These are phyloP conservation scores for Carcharodon carcharias DNA, from an alignment of 2,797 vertebrate genomes.

Conservation along the genomic window DNA sequence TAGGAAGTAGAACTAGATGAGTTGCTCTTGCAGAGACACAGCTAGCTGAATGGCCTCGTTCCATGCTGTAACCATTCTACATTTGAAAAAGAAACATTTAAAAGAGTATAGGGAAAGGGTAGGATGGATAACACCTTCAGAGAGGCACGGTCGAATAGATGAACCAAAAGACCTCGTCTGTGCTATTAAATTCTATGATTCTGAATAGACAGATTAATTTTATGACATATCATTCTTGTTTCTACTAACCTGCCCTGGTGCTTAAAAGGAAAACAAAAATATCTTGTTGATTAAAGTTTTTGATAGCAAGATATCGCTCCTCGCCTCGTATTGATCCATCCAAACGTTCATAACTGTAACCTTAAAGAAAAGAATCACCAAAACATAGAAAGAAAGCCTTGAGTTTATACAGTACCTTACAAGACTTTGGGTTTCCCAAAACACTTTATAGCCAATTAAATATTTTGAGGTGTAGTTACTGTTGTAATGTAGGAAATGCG, in stretches of 20 bases:
- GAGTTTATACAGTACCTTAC: not conserved
- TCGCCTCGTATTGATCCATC: conserved; percentile 86
- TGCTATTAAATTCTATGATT: not conserved
- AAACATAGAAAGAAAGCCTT: not conserved
- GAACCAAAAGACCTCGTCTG: not conserved
- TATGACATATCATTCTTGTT: not conserved
- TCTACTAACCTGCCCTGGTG: conserved; percentile 74
- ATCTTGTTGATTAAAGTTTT: conserved; percentile 78
- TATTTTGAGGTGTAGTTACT: not conserved
- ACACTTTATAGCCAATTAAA: not conserved
- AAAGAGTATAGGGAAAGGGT: not conserved
- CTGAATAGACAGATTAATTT: not conserved
- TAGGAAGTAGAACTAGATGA: not conserved
- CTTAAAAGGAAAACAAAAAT: conserved; percentile 84
- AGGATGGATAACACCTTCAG: not conserved
- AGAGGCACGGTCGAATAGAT: not conserved
- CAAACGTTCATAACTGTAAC: conserved; percentile 84
- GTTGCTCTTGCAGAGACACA: not conserved
- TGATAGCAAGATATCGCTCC: conserved; percentile 81
- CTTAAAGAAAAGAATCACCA: conserved; percentile 50
- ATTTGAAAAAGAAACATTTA: not conserved
- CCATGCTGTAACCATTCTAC: not conserved
- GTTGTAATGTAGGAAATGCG: not conserved
- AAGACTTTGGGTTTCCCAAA: conserved; percentile 27
- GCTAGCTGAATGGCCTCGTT: not conserved